These are phyloP conservation scores for Corythornis cristatus DNA, from an alignment of 2,113 vertebrate genomes.

Conservation along the genomic window DNA sequence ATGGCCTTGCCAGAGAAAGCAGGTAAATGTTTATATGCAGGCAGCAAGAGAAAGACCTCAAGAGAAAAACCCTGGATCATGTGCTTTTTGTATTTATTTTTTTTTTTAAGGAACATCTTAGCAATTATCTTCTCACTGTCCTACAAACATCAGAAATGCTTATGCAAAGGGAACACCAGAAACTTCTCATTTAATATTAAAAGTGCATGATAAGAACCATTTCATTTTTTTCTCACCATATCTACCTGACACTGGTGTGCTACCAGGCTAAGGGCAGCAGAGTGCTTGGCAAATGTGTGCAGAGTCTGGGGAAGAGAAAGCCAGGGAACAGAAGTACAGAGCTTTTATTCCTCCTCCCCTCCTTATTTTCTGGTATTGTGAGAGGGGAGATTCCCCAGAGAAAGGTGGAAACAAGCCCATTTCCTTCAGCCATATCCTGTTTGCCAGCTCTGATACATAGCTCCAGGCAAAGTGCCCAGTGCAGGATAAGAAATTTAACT, in stretches of 20 bases:
- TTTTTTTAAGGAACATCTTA: neutral
- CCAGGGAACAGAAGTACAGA: neutral
- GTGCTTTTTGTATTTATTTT: neutral
- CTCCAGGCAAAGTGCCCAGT: constrained; percentile 44
- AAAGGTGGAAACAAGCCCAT: constrained; percentile 25
- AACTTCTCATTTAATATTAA: neutral
- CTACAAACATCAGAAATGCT: neutral
- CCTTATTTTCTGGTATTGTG: neutral
- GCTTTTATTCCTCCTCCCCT: neutral
- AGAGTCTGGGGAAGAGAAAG: neutral
- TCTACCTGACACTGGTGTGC: neutral
- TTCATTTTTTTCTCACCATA: neutral
- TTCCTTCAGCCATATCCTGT: constrained; percentile 75
- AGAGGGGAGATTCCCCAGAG: constrained; percentile 44
- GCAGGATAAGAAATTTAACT: constrained; percentile 21
- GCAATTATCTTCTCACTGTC: neutral
- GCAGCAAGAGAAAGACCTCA: neutral
- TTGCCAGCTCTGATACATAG: constrained; percentile 36
- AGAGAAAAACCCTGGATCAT: neutral
- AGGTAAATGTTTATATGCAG: neutral
- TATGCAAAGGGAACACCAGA: neutral
- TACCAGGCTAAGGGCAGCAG: neutral
- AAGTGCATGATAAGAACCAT: neutral
- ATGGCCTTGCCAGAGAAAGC: neutral
- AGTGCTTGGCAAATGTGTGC: neutral